These are phyloP conservation scores for Nasua narica DNA, from an alignment of 2,797 vertebrate genomes.

Conservation along the genomic window DNA sequence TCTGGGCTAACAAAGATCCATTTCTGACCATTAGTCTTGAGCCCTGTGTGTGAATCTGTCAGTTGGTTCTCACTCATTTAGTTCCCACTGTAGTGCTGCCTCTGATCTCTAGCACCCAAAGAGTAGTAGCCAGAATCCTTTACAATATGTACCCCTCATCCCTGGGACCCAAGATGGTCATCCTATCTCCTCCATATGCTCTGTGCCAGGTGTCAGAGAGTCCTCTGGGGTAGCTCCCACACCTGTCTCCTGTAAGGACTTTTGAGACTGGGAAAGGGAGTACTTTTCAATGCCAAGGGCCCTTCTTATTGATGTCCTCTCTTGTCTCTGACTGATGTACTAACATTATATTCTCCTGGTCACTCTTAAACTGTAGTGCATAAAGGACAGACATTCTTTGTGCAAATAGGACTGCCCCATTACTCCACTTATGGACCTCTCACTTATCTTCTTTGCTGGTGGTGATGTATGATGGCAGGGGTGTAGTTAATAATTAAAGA, in stretches of 20 bases:
- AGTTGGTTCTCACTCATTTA: background rate
- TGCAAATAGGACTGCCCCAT: background rate
- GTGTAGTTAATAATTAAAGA: background rate
- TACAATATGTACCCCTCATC: background rate
- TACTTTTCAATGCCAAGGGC: background rate
- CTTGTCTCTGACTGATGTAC: background rate
- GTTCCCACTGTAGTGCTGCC: background rate
- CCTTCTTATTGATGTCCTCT: background rate
- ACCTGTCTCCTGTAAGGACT: background rate
- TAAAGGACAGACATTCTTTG: background rate
- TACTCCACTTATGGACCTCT: background rate
- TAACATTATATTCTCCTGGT: background rate
- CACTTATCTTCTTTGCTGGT: background rate
- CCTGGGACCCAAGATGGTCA: background rate
- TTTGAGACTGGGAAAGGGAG: background rate
- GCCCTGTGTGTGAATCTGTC: background rate
- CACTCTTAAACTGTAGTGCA: background rate
- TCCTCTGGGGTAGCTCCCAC: background rate
- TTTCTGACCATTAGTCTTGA: background rate
- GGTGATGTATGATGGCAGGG: background rate
- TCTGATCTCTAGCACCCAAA: background rate
- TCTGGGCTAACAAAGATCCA: background rate
- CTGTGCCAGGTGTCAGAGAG: background rate
- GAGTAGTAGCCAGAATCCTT: background rate
- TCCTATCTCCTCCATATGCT: background rate